Conservation (phyloP, 2,113 vertebrate genomes). For the Misgurnus mizolepis region DNA sequence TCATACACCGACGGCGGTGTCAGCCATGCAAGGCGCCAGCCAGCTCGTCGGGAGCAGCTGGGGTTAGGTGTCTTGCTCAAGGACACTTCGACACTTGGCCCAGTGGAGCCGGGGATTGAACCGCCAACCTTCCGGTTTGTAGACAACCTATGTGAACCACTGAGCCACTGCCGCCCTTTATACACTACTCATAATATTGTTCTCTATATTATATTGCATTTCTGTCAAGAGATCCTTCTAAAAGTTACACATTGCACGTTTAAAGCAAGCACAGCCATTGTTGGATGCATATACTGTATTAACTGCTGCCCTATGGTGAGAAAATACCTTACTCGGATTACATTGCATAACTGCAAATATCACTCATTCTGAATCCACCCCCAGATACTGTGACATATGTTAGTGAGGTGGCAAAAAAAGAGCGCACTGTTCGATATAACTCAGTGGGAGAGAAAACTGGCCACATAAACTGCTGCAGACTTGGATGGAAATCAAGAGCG, state of each 20-base stretch:
- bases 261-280: not conserved
- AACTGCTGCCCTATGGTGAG: not conserved
- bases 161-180: no score
- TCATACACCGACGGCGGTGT: no score
- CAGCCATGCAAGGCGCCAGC: no score
- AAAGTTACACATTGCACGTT: not conserved
- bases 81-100: no score
- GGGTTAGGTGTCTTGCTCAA: no score
- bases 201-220: no score
- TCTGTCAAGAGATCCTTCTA: no score
- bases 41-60: no score
- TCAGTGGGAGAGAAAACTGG: slow-evolving; percentile 24
- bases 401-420: not conserved
- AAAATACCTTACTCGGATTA: slow-evolving; percentile 27
- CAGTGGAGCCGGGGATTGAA: no score
- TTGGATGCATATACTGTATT: slow-evolving; percentile 20
- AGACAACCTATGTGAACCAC: no score
- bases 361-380: slow-evolving; percentile 8
- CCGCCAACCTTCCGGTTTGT: no score
- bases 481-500: slow-evolving; percentile 52
- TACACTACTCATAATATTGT: no score
- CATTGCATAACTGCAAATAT: slow-evolving; percentile 29
- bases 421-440: slow-evolving; percentile 18
- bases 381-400: not conserved
- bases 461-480: slow-evolving; percentile 28